A percentile compares a stretch with the other conserved stretches of the same genome.
These are phyloP conservation scores for Puntigrus tetrazona DNA, from an alignment of 2,113 vertebrate genomes.

Conservation along the genomic window DNA sequence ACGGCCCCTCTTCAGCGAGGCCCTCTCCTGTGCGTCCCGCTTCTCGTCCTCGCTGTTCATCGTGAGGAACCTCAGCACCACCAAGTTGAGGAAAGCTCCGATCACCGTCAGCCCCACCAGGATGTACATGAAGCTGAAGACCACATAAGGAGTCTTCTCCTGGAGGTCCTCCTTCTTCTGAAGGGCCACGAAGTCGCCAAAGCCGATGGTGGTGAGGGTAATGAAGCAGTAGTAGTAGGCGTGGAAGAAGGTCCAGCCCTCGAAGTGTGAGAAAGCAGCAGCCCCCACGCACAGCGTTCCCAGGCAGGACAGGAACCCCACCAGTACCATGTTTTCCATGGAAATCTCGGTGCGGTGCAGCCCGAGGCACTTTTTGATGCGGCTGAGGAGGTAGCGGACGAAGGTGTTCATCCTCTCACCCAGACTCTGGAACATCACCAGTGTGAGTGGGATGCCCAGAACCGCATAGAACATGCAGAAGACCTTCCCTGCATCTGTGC, in stretches of 20 bases:
- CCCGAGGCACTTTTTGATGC: slow-evolving; percentile 85
- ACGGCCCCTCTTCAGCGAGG: slow-evolving; percentile 74
- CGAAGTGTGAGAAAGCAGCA: slow-evolving; percentile 89
- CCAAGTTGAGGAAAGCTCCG: slow-evolving; percentile 94
- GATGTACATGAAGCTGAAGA: slow-evolving; percentile 98
- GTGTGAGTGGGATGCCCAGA: slow-evolving; percentile 91
- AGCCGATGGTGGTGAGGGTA: slow-evolving; percentile 96
- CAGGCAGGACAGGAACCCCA: slow-evolving; percentile 91
- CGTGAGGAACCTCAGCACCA: slow-evolving; percentile 93
- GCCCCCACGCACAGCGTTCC: slow-evolving; percentile 91
- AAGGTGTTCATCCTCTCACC: slow-evolving; percentile 96
- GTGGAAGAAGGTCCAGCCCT: slow-evolving; percentile 97
- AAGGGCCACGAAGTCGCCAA: slow-evolving; percentile 96
- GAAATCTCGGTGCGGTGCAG: slow-evolving; percentile 85
- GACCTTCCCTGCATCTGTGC: slow-evolving; percentile 91
- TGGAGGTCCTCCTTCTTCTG: slow-evolving; percentile 95
- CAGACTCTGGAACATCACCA: slow-evolving; percentile 98
- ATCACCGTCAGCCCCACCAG: slow-evolving; percentile 93
- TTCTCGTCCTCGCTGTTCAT: slow-evolving; percentile 87
- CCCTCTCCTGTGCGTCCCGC: slow-evolving; percentile 82
- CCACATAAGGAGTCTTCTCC: slow-evolving; percentile 91
- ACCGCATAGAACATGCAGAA: slow-evolving; percentile 99
- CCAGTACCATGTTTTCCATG: slow-evolving; percentile 94
- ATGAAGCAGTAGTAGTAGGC: slow-evolving; percentile 99
- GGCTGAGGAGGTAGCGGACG: slow-evolving; percentile 86